Evolutionary conservation across 2,888 invertebrate species (phyloP).

Genomic region (Tinea pellionella): DNA sequence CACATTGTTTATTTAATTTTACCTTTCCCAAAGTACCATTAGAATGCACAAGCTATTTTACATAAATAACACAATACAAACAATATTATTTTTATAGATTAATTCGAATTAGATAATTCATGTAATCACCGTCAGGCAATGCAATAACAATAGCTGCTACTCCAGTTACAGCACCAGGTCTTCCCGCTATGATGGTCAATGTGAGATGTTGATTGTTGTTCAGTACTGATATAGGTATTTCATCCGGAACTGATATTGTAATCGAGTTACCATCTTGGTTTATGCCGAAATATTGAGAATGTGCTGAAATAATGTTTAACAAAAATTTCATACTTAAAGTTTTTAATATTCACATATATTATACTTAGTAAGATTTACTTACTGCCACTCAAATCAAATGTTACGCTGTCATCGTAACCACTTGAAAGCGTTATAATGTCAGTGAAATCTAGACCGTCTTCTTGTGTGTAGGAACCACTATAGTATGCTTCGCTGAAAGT

Average conservation of each 20-base stretch:
- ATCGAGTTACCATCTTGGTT: slow-evolving; percentile 1
- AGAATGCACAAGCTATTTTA: no score
- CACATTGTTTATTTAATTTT: not conserved
- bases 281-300: slow-evolving; percentile 14
- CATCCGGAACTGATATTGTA: not conserved
- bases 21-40: no score
- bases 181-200: slow-evolving; percentile 23
- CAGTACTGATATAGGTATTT: slow-evolving; percentile 23
- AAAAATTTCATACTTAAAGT: not conserved
- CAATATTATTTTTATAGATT: no score
- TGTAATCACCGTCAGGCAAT: slow-evolving; percentile 19
- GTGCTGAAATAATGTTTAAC: slow-evolving; percentile 17
- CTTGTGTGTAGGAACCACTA: slow-evolving; percentile 24
- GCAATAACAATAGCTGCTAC: slow-evolving; percentile 24
- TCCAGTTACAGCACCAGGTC: slow-evolving; percentile 18
- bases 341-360: not conserved
- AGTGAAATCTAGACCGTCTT: slow-evolving; percentile 19
- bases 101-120: not conserved
- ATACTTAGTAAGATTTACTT: not conserved
- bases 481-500: slow-evolving; percentile 23
- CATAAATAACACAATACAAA: not conserved
- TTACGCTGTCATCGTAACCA: slow-evolving; percentile 24
- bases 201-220: slow-evolving; percentile 24
- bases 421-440: slow-evolving; percentile 22
- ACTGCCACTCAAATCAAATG: slow-evolving; percentile 28